Percentiles rank a stretch among this genome's conserved stretches.
Conservation (phyloP, 1,140 invertebrate species). For the Chironomus tepperi region DNA sequence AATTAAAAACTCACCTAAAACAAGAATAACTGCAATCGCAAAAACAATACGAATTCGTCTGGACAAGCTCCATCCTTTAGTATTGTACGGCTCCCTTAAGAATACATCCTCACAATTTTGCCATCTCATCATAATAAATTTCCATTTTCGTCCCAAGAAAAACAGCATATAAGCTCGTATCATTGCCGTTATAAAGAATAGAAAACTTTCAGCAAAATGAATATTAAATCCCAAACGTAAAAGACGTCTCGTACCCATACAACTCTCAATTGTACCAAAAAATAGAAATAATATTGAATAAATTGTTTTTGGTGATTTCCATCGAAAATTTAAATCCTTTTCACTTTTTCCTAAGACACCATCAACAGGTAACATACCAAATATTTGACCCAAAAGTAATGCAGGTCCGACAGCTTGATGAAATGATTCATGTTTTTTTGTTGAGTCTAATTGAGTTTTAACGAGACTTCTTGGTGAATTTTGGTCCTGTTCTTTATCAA, state of each 20-base stretch:
- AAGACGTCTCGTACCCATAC: not conserved
- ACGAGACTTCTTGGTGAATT: not conserved
- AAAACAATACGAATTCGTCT: not conserved
- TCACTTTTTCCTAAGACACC: not conserved
- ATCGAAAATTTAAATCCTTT: not conserved
- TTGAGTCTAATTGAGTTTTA: not conserved
- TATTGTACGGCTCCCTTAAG: not conserved
- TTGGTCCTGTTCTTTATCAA: not conserved
- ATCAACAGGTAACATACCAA: slow-evolving; percentile 14
- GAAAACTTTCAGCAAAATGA: slow-evolving; percentile 4
- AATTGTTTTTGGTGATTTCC: not conserved
- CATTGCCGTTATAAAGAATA: not conserved
- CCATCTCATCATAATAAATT: not conserved
- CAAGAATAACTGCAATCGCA: not conserved
- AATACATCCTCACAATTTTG: not conserved
- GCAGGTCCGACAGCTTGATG: not conserved
- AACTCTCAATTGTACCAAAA: not conserved
- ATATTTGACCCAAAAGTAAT: not conserved
- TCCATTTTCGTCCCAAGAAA: not conserved
- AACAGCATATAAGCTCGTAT: not conserved
- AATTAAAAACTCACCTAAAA: not conserved
- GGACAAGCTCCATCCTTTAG: not conserved
- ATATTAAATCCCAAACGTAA: not conserved
- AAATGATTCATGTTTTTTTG: not conserved
- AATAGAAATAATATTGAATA: not conserved